Conservation (phyloP, 2,797 vertebrate genomes). For the Falco berigora region DNA sequence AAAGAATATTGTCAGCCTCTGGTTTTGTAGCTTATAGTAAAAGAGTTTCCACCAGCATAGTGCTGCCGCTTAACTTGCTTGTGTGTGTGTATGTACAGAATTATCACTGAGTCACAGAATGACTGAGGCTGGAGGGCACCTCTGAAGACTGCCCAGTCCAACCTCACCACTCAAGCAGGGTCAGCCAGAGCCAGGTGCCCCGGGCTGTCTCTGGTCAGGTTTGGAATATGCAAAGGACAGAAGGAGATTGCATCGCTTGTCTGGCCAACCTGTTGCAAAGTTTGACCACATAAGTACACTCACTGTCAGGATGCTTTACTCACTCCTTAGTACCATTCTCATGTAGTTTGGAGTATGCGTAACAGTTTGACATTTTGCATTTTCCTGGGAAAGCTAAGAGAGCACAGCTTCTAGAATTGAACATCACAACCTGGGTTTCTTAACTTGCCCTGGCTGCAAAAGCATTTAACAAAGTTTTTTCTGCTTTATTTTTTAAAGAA, state of each 20-base stretch:
- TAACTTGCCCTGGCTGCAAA: neutral
- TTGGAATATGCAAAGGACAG: neutral
- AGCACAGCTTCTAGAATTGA: neutral
- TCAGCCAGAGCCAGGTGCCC: neutral
- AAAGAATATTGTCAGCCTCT: neutral
- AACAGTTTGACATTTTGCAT: neutral
- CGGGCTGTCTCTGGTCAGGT: rapidly evolving
- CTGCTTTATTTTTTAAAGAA: neutral
- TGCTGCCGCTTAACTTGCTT: neutral
- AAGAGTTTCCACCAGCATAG: neutral
- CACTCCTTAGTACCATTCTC: neutral
- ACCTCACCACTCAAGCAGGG: neutral
- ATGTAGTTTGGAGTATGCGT: neutral
- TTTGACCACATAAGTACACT: neutral
- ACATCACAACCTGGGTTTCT: neutral
- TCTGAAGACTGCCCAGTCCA: neutral
- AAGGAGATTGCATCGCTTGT: neutral
- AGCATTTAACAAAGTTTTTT: neutral
- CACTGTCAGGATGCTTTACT: neutral
- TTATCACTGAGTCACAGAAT: neutral
- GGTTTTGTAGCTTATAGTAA: neutral
- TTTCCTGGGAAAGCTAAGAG: neutral
- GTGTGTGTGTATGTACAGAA: neutral
- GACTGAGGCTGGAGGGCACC: neutral
- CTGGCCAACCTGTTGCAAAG: neutral